Evolutionary conservation across 1,140 invertebrate genomes (phyloP).

Genomic region (Dryas iulia): DNA sequence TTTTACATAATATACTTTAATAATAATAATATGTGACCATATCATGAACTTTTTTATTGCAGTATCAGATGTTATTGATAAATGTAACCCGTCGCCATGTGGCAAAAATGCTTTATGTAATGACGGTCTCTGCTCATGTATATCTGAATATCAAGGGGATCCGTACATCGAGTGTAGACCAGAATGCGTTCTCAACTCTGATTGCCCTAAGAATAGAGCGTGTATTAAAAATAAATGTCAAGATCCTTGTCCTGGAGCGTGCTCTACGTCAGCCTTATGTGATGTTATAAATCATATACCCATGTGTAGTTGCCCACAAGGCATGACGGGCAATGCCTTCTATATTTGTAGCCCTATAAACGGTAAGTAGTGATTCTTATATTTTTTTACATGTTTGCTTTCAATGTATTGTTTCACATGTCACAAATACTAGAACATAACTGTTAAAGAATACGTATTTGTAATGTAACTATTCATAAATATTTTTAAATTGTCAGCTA

Average conservation of each 20-base stretch:
- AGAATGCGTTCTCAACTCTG: slow-evolving; percentile 85
- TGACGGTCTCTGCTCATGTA: slow-evolving; percentile 83
- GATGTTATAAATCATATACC: slow-evolving; percentile 86
- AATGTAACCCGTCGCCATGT: slow-evolving; percentile 84
- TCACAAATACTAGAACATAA: no score
- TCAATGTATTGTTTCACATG: no score
- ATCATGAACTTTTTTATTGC: slow-evolving; percentile 3
- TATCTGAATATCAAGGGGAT: slow-evolving; percentile 85
- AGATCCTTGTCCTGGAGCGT: slow-evolving; percentile 86
- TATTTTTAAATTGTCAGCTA: no score
- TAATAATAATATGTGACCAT: neutral
- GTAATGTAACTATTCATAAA: no score
- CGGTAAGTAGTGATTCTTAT: slow-evolving; percentile 42
- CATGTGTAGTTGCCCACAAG: slow-evolving; percentile 85
- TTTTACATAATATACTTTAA: no score
- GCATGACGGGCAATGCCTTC: slow-evolving; percentile 84
- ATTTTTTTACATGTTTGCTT: no score
- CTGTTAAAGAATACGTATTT: no score
- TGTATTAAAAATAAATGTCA: slow-evolving; percentile 86
- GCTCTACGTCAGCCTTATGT: slow-evolving; percentile 85
- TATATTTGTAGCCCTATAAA: slow-evolving; percentile 70
- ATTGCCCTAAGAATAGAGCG: slow-evolving; percentile 85
- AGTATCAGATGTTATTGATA: slow-evolving; percentile 48
- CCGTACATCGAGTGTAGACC: slow-evolving; percentile 85
- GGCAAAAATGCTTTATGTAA: slow-evolving; percentile 83